Evolutionary conservation across 2,113 vertebrate species (phyloP).

Genomic region (Chunga burmeisteri): DNA sequence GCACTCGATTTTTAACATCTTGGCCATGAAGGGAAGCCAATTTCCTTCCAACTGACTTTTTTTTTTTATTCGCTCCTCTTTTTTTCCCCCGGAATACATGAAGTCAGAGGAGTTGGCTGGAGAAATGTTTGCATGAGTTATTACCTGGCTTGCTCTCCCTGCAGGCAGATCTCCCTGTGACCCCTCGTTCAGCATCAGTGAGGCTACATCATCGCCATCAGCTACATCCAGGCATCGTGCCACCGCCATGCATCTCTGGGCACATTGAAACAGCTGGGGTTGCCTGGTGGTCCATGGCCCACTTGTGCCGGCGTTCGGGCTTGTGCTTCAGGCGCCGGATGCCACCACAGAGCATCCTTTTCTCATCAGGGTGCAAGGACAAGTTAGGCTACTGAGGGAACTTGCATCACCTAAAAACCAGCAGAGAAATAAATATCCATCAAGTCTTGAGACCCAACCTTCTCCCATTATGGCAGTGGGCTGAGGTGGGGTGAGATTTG

Average conservation of each 20-base stretch:
- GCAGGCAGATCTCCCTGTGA: not conserved
- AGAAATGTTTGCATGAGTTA: not conserved
- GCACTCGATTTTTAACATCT: not conserved
- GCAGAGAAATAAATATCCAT: not conserved
- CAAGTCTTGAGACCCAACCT: not conserved
- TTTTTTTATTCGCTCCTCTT: too few relatives aligned
- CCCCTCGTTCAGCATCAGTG: accelerated
- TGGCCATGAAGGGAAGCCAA: not conserved
- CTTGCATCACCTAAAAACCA: not conserved
- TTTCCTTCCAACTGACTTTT: not conserved
- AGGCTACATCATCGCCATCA: not conserved
- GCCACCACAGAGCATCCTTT: not conserved
- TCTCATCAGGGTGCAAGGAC: not conserved
- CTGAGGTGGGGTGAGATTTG: not conserved
- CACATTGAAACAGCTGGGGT: not conserved
- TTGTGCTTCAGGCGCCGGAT: not conserved
- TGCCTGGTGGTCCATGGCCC: not conserved
- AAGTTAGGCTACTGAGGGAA: not conserved
- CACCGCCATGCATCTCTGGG: not conserved
- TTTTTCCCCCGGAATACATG: too few relatives aligned
- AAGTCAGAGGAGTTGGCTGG: not conserved
- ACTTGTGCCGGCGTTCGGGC: accelerated
- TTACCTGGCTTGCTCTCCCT: not conserved
- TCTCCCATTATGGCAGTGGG: not conserved
- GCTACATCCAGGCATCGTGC: not conserved